phyloP scores from a whole-genome alignment of 2,113 vertebrate genomes.

The Bombycilla garrulus region DNA sequence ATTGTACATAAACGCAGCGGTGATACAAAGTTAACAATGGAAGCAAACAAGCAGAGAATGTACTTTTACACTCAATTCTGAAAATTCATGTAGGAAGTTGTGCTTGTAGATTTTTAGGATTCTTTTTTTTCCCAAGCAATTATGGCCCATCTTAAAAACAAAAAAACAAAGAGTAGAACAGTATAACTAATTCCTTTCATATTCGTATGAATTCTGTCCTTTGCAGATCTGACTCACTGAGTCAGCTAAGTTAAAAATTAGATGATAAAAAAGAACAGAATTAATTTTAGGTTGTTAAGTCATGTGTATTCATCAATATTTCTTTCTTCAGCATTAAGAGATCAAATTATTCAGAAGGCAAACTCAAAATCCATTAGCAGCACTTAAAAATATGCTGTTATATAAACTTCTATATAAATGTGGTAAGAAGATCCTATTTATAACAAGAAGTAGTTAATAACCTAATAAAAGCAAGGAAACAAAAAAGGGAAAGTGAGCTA shows the following conservation, averaged over 20 bases:
- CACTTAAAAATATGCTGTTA: background rate
- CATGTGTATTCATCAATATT: background rate
- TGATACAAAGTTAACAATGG: background rate
- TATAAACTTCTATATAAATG: background rate
- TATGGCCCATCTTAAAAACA: background rate
- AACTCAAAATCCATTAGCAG: background rate
- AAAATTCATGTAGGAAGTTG: background rate
- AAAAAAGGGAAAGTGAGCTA: background rate
- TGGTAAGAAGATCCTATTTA: background rate
- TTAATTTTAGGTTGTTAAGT: background rate
- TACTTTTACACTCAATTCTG: background rate
- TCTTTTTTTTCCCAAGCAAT: background rate
- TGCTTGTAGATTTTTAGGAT: background rate
- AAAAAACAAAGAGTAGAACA: background rate
- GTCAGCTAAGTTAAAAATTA: background rate
- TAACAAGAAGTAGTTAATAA: background rate
- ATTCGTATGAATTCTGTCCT: background rate
- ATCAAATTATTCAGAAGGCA: background rate
- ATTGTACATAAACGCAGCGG: background rate
- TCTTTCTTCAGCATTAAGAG: background rate
- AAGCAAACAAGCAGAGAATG: background rate
- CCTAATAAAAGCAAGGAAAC: background rate
- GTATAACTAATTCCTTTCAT: background rate
- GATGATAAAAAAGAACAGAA: background rate
- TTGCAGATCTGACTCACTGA: background rate